phyloP scores from a whole-genome alignment of 2,888 invertebrate genomes.

The Neoscelio sp. region DNA sequence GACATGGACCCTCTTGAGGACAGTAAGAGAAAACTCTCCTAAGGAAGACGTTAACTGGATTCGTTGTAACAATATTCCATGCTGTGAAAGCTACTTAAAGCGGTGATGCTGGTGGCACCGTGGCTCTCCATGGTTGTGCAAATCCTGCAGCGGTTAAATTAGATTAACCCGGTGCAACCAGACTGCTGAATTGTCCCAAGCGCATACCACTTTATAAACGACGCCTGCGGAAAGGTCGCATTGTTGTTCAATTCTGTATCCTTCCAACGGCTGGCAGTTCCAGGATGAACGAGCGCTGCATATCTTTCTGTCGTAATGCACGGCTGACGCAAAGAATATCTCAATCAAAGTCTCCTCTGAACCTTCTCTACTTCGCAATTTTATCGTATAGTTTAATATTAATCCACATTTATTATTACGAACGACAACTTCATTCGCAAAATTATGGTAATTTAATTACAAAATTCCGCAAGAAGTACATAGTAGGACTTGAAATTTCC shows the following conservation, averaged over 20 bases:
- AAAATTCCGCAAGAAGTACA: too few relatives aligned
- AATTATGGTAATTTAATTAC: constrained; percentile 25
- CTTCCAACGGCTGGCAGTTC: constrained; percentile 28
- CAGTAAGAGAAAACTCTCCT: too few relatives aligned
- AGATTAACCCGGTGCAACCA: constrained; percentile 74
- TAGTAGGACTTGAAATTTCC: too few relatives aligned
- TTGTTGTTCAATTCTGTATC: constrained; percentile 51
- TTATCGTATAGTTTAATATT: constrained; percentile 11
- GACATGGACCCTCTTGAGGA: too few relatives aligned
- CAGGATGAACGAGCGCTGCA: constrained; percentile 21
- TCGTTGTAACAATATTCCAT: neutral
- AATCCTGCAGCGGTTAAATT: constrained; percentile 74
- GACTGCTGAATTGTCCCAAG: constrained; percentile 70
- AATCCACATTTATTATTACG: neutral
- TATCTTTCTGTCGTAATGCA: constrained; percentile 12
- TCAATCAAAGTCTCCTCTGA: constrained; percentile 16
- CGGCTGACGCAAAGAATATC: constrained; percentile 14
- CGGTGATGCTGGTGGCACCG: constrained; percentile 40
- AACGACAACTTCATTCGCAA: constrained; percentile 4
- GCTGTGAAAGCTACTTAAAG: constrained; percentile 42
- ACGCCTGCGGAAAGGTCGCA: constrained; percentile 61
- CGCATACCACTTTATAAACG: constrained; percentile 69
- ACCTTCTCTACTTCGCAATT: too few relatives aligned
- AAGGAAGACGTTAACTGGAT: too few relatives aligned
- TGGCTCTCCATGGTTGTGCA: constrained; percentile 60